Percentiles rank a stretch among this genome's conserved stretches.
Evolutionary conservation across 2,888 invertebrate genomes (phyloP).

Genomic region (Agrotis puta): DNA sequence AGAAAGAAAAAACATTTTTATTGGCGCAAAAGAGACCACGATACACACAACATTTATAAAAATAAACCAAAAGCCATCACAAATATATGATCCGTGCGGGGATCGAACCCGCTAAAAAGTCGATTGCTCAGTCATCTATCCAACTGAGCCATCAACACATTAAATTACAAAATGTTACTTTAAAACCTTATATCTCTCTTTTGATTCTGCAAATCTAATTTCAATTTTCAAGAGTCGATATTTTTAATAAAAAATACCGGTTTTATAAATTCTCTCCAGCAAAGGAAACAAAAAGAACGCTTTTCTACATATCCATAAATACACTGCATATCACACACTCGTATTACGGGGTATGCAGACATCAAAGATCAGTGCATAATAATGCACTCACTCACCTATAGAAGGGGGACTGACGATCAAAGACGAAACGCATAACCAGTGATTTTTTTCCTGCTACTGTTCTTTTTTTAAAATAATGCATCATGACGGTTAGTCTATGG

Average conservation of each 20-base stretch:
- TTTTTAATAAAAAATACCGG: too few species aligned
- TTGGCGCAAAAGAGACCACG: too few species aligned
- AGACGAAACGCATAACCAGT: slow-evolving; percentile 13
- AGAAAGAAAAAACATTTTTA: too few species aligned
- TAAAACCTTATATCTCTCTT: background rate
- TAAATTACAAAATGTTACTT: background rate
- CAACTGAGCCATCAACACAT: too few species aligned
- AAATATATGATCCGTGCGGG: too few species aligned
- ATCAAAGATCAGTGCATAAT: slow-evolving; percentile 59
- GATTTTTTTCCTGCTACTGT: background rate
- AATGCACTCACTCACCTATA: slow-evolving; percentile 41
- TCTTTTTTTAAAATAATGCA: slow-evolving; percentile 22
- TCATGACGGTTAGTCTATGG: background rate
- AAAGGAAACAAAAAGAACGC: background rate
- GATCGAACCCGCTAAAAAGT: too few species aligned
- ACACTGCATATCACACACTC: background rate
- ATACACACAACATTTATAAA: too few species aligned
- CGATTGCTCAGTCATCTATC: too few species aligned
- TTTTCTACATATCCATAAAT: background rate
- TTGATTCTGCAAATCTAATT: too few species aligned
- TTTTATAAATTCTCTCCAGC: too few species aligned
- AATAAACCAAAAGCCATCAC: too few species aligned
- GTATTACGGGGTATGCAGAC: slow-evolving; percentile 16
- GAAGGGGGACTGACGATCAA: slow-evolving; percentile 38
- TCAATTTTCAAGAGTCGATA: too few species aligned